Evolutionary conservation across 2,888 invertebrate species (phyloP), one percentile per base, ranked within the genome.

Genomic region (Netelia virgata): DNA sequence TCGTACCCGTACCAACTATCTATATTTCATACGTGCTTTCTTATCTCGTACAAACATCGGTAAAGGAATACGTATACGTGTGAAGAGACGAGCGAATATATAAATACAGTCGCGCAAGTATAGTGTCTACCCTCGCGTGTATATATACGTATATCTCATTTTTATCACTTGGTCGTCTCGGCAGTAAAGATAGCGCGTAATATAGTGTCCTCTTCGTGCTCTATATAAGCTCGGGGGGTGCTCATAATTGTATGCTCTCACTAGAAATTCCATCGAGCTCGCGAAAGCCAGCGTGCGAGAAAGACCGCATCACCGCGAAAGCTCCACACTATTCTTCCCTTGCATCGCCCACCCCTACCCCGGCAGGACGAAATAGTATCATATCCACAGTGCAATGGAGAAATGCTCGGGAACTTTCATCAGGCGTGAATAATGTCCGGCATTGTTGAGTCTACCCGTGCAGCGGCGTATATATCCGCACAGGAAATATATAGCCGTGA

Each of bases 391-490:
- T 69, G 68, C 81, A 81, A 77, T 69, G 64, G 57, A 20, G 74
- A 82, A 74, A 64, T 78, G 72, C 59, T 36, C 82, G 82, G 66
- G 66, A 85, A 82, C 79, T 85, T 85, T 85, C 84, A 85, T 85
- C 84, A 85, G 79, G 82, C 72, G 79, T 85, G 84, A 85, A 85
- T 85, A 85, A 85, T 82, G 79, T 79, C 79, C 75, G 77, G 78
- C 79, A 85, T 85, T 85, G 84, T 85, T 70, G 79, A 79, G 84
- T 61, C 59, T 79, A 79, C 78, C 41, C 66, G 72, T 72, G 68
- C 50, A 59, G 36, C 50, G 57, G 53, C 55, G 50, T 50, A 63
- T 41, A 64, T 70, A 72, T 82, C 53, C 63, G 47, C 53, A 20
- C 16, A 5, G 77, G 20, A 53, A 72, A 68, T 72, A 75, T 70